Evolutionary conservation across 2,113 vertebrate species (phyloP).

Genomic region (Sardina pilchardus): DNA sequence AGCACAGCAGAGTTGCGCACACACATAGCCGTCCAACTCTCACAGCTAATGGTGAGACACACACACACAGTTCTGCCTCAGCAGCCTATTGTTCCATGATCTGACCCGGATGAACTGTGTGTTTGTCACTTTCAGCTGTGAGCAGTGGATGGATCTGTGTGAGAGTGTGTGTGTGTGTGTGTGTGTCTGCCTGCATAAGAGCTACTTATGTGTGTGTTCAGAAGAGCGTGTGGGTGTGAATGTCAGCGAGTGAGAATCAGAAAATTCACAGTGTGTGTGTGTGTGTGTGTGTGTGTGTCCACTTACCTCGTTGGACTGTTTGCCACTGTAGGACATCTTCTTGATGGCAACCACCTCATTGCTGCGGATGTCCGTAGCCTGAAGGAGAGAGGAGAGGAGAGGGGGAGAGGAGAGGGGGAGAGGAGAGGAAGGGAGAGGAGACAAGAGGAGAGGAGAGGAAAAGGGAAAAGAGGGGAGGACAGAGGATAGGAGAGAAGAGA

Average conservation of each 20-base stretch:
- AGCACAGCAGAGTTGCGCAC: neutral
- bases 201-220: neutral
- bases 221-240: neutral
- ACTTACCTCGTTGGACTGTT: conserved; percentile 88
- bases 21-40: neutral
- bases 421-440: neutral
- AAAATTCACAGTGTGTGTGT: neutral
- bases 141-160: neutral
- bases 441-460: neutral
- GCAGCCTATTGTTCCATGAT: neutral
- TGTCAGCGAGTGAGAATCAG: neutral
- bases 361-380: conserved; percentile 89
- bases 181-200: neutral
- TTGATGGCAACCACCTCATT: conserved; percentile 95
- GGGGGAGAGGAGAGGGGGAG: neutral
- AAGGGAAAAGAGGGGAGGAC: neutral
- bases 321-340: conserved; percentile 93
- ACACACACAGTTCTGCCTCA: neutral
- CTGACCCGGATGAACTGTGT: neutral
- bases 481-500: neutral
- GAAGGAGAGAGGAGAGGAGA: conserved; percentile 19
- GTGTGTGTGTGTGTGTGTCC: neutral
- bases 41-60: neutral
- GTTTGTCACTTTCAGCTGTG: neutral
- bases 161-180: neutral